phyloP scores from a whole-genome alignment of 1,140 invertebrate genomes.

The Drosophila takahashii region DNA sequence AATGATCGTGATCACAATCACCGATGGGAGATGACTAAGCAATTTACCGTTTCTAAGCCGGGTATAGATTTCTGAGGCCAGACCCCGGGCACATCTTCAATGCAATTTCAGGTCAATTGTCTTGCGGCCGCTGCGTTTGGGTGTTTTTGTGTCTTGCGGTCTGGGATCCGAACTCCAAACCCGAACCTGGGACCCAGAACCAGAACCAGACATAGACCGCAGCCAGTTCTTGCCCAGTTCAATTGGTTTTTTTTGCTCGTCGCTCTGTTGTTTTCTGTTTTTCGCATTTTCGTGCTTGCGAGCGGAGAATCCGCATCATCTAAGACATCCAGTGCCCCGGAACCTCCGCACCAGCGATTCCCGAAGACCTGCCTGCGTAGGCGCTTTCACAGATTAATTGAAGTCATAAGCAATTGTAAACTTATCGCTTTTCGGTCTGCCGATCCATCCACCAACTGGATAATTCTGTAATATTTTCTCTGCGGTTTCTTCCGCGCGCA shows the following conservation, averaged over 20 bases:
- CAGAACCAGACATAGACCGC: constrained; percentile 40
- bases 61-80: constrained; percentile 56
- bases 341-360: not conserved
- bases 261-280: constrained; percentile 25
- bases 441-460: constrained; percentile 58
- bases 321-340: constrained; percentile 19
- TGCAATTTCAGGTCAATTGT: constrained; percentile 83
- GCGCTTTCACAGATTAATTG: constrained; percentile 84
- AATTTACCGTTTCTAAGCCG: constrained; percentile 75
- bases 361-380: constrained; percentile 64
- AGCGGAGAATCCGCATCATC: constrained; percentile 14
- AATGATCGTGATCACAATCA: constrained; percentile 81
- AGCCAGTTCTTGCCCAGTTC: constrained; percentile 42
- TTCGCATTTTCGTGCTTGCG: constrained; percentile 52
- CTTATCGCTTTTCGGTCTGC: constrained; percentile 70
- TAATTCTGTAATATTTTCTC: constrained; percentile 54
- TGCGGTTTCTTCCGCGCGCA: constrained; percentile 37
- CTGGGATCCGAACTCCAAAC: constrained; percentile 38
- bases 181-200: constrained; percentile 40
- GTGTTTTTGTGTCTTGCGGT: constrained; percentile 32
- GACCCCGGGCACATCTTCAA: constrained; percentile 69
- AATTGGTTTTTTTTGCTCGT: constrained; percentile 66
- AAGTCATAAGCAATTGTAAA: constrained; percentile 84
- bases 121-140: constrained; percentile 61
- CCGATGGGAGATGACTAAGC: constrained; percentile 65